Percentiles rank a stretch among this genome's conserved stretches.
These are phyloP conservation scores for Ctenosaura bakeri DNA, from an alignment of 2,797 vertebrate genomes.

Conservation along the genomic window DNA sequence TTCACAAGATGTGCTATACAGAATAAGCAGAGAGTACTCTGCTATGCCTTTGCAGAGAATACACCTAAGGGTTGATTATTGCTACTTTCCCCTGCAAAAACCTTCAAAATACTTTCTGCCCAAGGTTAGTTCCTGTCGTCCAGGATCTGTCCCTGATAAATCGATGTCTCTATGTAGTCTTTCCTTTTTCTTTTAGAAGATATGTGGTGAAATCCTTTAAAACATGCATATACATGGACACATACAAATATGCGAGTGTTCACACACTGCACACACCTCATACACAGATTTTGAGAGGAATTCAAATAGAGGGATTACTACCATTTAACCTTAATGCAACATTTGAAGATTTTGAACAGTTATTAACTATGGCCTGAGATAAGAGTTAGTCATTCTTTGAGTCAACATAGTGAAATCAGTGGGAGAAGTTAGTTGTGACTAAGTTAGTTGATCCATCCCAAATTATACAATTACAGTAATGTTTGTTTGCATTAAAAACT, in stretches of 20 bases:
- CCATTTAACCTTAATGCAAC: background rate
- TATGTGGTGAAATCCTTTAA: background rate
- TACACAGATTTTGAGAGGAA: background rate
- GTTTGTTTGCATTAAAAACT: background rate
- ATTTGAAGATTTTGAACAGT: background rate
- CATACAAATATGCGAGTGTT: too few relatives aligned
- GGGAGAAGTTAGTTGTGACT: background rate
- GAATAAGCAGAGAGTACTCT: slow-evolving; percentile 52
- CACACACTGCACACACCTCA: background rate
- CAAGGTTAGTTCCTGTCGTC: too few relatives aligned
- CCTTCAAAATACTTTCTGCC: too few relatives aligned
- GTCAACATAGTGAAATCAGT: background rate
- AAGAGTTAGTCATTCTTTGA: background rate
- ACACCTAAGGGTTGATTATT: background rate
- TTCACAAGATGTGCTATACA: slow-evolving; percentile 35
- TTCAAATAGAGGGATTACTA: background rate
- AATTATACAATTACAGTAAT: background rate
- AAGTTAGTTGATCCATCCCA: background rate
- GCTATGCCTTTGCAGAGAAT: slow-evolving; percentile 4
- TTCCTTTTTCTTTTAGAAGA: background rate
- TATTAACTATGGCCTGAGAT: background rate
- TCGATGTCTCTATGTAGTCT: background rate
- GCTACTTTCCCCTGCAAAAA: background rate
- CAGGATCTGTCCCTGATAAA: background rate
- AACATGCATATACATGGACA: background rate